Evolutionary conservation across 2,888 invertebrate genomes (phyloP).

Genomic region (Platypus cylindrus): DNA sequence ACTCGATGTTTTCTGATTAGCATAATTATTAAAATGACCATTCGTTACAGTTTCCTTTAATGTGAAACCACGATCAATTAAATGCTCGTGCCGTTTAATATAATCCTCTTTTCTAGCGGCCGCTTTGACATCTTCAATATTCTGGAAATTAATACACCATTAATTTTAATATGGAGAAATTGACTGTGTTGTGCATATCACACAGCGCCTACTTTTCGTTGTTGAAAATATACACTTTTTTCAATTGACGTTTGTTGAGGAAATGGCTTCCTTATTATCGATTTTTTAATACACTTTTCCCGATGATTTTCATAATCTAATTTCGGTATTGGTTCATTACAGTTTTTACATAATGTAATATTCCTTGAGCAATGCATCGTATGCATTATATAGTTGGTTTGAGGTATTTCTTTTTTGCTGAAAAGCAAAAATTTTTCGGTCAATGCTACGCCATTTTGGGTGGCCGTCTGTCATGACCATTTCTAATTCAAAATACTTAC

Average conservation of each 20-base stretch:
- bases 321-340: constrained; percentile 53
- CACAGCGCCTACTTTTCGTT: constrained; percentile 17
- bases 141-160: constrained; percentile 2
- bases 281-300: constrained; percentile 35
- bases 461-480: not conserved
- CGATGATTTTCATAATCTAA: constrained; percentile 45
- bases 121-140: constrained; percentile 25
- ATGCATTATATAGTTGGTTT: constrained; percentile 56
- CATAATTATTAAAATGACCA: constrained; percentile 4
- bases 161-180: no score
- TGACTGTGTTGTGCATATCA: no score
- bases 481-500: constrained; percentile 19
- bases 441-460: not conserved
- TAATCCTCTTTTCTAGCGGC: constrained; percentile 22
- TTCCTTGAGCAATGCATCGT: constrained; percentile 56
- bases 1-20: constrained; percentile 1
- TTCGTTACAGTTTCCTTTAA: constrained; percentile 15
- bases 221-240: constrained; percentile 24
- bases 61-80: constrained; percentile 22
- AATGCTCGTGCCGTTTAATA: constrained; percentile 21
- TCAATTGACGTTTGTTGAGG: constrained; percentile 22
- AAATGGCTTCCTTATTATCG: constrained; percentile 23
- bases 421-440: constrained; percentile 16
- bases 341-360: constrained; percentile 50
- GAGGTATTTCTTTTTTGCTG: constrained; percentile 57